Conservation (phyloP, 2,888 invertebrate species). For the Drosophila acutilabella region DNA sequence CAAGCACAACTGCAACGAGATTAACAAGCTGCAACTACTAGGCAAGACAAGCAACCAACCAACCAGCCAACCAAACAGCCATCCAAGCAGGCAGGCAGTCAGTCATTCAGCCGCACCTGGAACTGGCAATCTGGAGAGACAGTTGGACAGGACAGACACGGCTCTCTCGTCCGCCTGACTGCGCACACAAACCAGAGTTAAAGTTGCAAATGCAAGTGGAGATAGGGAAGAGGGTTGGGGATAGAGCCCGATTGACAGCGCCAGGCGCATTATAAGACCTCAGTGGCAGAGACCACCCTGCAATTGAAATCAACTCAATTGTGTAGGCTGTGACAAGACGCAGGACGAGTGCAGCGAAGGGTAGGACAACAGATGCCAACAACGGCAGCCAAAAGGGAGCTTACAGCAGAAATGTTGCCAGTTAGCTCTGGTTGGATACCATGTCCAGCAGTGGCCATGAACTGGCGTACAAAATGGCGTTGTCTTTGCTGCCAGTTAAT, state of each 20-base stretch:
- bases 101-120: constrained; percentile 56
- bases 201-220: constrained; percentile 10
- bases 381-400: constrained; percentile 49
- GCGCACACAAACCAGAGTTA: constrained; percentile 48
- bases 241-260: constrained; percentile 67
- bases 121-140: constrained; percentile 35
- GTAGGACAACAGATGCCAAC: constrained; percentile 9
- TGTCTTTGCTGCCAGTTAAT: constrained; percentile 23
- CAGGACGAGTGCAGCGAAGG: constrained; percentile 17
- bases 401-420: constrained; percentile 16
- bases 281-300: constrained; percentile 74
- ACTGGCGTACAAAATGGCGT: constrained; percentile 62
- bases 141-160: constrained; percentile 39
- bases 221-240: not conserved
- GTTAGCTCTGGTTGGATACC: constrained; percentile 33
- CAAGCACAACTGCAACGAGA: constrained; percentile 59
- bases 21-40: constrained; percentile 72
- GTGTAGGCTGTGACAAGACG: constrained; percentile 58
- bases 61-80: constrained; percentile 51
- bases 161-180: constrained; percentile 45
- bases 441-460: constrained; percentile 55
- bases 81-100: constrained; percentile 34
- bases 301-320: constrained; percentile 77
- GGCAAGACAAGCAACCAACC: constrained; percentile 51
- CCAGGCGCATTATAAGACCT: constrained; percentile 74